These are phyloP conservation scores for Rutilus rutilus DNA, from an alignment of 2,113 vertebrate genomes.

Conservation along the genomic window DNA sequence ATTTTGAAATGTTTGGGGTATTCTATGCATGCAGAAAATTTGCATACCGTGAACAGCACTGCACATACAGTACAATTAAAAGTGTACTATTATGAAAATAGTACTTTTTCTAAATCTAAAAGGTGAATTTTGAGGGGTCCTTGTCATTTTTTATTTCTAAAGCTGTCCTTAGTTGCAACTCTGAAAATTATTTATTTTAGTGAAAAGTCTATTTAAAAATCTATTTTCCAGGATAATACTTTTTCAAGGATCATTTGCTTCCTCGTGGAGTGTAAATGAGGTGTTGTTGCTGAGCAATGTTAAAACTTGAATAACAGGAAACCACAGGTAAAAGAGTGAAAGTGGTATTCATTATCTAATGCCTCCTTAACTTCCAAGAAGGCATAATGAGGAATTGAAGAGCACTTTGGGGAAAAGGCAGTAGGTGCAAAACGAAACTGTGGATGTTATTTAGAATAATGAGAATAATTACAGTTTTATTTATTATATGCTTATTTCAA, in stretches of 20 bases:
- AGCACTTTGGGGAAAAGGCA: neutral
- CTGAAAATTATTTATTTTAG: neutral
- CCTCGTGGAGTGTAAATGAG: neutral
- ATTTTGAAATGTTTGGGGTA: neutral
- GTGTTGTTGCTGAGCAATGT: conserved; percentile 17
- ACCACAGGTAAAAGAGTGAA: conserved; percentile 3
- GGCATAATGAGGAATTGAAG: neutral
- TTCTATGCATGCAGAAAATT: neutral
- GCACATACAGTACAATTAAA: neutral
- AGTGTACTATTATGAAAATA: neutral
- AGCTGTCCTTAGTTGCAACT: neutral
- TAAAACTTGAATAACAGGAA: neutral
- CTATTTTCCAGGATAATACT: neutral
- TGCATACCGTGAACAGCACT: neutral
- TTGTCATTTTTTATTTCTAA: neutral
- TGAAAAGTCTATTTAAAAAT: neutral
- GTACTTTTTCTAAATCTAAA: neutral
- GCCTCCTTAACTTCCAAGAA: neutral
- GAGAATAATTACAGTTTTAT: neutral
- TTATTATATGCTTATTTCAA: neutral
- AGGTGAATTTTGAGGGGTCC: neutral
- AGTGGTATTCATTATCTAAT: conserved; percentile 4
- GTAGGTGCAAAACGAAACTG: neutral
- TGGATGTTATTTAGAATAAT: neutral
- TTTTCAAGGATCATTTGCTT: neutral